These are phyloP conservation scores for Leptinotarsa rubiginosa DNA, from an alignment of 2,888 invertebrate species.

Conservation along the genomic window DNA sequence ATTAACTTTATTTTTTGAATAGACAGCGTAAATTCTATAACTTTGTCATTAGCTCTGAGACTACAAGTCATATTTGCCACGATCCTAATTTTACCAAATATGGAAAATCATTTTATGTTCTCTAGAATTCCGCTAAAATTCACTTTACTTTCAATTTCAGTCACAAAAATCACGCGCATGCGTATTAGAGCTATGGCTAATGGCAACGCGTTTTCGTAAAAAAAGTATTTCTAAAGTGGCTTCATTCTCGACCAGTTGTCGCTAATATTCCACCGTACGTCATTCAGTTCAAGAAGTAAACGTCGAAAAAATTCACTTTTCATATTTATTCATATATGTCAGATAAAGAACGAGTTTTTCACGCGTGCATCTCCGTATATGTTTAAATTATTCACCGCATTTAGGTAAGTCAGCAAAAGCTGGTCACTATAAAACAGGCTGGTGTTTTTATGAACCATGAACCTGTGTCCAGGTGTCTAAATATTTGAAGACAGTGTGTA, in stretches of 20 bases:
- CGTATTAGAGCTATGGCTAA: background rate
- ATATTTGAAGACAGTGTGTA: conserved; percentile 45
- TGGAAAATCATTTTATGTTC: no score
- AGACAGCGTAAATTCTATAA: no score
- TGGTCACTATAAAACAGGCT: conserved; percentile 18
- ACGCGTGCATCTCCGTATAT: conserved; percentile 16
- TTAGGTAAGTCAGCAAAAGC: conserved; percentile 34
- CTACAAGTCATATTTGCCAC: no score
- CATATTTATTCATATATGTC: conserved; percentile 12
- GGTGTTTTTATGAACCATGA: conserved; percentile 26
- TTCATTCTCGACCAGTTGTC: conserved; percentile 13
- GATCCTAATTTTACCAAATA: no score
- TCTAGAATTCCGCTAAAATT: no score
- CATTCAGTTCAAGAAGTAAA: conserved; percentile 4
- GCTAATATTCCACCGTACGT: conserved; percentile 4
- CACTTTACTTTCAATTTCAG: background rate
- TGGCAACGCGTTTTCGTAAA: no score
- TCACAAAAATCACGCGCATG: conserved; percentile 4
- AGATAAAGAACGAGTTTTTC: conserved; percentile 18
- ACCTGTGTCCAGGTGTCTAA: conserved; percentile 40
- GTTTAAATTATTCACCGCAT: conserved; percentile 23
- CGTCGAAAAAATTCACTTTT: conserved; percentile 10
- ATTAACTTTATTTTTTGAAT: no score
- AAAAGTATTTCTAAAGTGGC: background rate
- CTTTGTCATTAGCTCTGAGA: no score